Evolutionary conservation across 92 coral and sea anemone genomes (phyloP).

Genomic region (Phenganax marumi): DNA sequence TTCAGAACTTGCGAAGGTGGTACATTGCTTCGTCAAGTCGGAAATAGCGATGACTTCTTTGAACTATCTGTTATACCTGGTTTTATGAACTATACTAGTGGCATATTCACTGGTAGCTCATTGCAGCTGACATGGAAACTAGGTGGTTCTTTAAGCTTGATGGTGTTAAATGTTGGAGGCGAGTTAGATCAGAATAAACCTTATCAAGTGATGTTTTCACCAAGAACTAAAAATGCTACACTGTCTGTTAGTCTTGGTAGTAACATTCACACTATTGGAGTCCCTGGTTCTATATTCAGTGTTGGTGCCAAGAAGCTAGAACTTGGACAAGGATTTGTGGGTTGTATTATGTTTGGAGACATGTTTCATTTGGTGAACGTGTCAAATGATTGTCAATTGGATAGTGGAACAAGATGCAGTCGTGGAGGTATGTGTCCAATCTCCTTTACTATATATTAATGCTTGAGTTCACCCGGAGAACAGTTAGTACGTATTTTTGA

Average conservation of each 20-base stretch:
- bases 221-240: constrained; percentile 69
- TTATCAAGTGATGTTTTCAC: constrained; percentile 63
- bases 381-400: constrained; percentile 63
- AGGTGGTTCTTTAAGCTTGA: constrained; percentile 35
- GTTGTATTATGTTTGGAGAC: constrained; percentile 85
- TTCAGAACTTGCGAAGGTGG: constrained; percentile 93
- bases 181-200: constrained; percentile 70
- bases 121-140: constrained; percentile 68
- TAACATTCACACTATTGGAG: constrained; percentile 33
- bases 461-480: too few relatives aligned
- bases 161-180: constrained; percentile 61
- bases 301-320: constrained; percentile 58
- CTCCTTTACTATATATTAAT: too few relatives aligned
- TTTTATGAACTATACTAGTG: constrained; percentile 61
- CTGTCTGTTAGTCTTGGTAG: constrained; percentile 60
- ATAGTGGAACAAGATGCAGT: constrained; percentile 54
- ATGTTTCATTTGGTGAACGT: constrained; percentile 35
- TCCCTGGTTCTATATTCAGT: constrained; percentile 57
- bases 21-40: constrained; percentile 67
- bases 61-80: constrained; percentile 67
- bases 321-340: constrained; percentile 81
- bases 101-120: constrained; percentile 63
- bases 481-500: too few relatives aligned
- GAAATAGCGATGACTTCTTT: constrained; percentile 56
- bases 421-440: constrained; percentile 54